A percentile compares a stretch with the other conserved stretches of the same genome.
These are phyloP conservation scores for Cecidostiba fungosa DNA, from an alignment of 2,888 invertebrate species.

Conservation along the genomic window DNA sequence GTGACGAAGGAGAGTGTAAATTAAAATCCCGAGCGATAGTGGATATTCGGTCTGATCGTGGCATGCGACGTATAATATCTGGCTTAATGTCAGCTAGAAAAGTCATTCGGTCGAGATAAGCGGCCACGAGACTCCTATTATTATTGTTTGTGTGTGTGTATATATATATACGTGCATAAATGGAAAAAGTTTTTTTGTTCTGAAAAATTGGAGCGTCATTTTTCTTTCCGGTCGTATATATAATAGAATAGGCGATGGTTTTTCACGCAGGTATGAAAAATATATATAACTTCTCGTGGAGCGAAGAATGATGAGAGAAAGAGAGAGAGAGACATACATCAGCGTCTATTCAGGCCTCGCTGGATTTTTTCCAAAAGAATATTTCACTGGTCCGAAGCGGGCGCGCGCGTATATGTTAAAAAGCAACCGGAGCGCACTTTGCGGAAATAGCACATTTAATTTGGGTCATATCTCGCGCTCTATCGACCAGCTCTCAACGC, in stretches of 20 bases:
- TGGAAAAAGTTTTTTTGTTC: neutral
- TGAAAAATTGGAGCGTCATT: neutral
- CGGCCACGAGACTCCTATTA: neutral
- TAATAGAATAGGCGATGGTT: neutral
- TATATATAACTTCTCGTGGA: neutral
- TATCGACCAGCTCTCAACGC: neutral
- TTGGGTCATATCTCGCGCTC: neutral
- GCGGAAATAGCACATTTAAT: neutral
- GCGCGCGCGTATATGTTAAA: neutral
- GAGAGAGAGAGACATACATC: neutral
- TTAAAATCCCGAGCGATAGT: neutral
- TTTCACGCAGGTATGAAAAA: neutral
- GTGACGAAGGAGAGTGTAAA: neutral
- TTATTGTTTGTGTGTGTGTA: neutral
- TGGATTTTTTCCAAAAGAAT: conserved; percentile 2
- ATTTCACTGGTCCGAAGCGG: neutral
- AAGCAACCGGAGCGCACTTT: neutral
- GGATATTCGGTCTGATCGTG: neutral
- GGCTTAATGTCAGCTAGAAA: neutral
- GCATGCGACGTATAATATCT: neutral
- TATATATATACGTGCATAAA: too few species aligned
- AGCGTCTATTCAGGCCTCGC: neutral
- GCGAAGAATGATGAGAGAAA: neutral
- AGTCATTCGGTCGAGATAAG: neutral
- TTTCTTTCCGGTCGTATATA: neutral